Conservation (phyloP, 2,888 invertebrate species). For the Coremacera marginata region DNA sequence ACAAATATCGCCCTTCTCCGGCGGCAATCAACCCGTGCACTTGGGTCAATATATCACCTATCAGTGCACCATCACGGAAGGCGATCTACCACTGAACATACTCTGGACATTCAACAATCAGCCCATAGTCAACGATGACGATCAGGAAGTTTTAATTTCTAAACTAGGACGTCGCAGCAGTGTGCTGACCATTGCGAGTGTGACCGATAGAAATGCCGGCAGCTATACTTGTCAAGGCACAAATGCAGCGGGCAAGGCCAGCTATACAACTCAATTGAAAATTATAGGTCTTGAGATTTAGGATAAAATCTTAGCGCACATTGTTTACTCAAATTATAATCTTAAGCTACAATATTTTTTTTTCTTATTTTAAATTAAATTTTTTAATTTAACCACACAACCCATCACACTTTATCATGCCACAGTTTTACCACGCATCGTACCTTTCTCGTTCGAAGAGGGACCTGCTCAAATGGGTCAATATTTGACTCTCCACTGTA, state of each 20-base stretch:
- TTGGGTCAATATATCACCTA: conserved; percentile 74
- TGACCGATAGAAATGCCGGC: conserved; percentile 78
- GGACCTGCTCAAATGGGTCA: conserved; percentile 83
- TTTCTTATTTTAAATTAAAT: conserved; percentile 40
- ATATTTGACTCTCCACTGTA: conserved; percentile 76
- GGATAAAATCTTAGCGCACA: background rate
- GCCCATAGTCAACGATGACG: conserved; percentile 63
- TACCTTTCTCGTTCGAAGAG: conserved; percentile 83
- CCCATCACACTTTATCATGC: background rate
- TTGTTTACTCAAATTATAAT: no score
- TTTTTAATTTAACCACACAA: conserved; percentile 42
- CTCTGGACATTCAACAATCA: conserved; percentile 73
- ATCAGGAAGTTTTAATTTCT: conserved; percentile 71
- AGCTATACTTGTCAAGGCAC: conserved; percentile 82
- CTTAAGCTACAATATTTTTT: background rate
- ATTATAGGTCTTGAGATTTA: conserved; percentile 75
- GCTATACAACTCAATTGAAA: conserved; percentile 77
- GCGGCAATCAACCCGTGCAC: conserved; percentile 74
- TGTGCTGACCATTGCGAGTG: conserved; percentile 78
- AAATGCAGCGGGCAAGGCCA: conserved; percentile 79
- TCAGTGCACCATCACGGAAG: conserved; percentile 75
- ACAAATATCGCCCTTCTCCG: conserved; percentile 72
- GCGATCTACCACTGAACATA: conserved; percentile 77
- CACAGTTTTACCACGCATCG: conserved; percentile 85
- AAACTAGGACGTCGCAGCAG: conserved; percentile 77